Evolutionary conservation across 2,113 vertebrate species (phyloP), one percentile per base, ranked within the genome.

Genomic region (Macquaria ambigua): DNA sequence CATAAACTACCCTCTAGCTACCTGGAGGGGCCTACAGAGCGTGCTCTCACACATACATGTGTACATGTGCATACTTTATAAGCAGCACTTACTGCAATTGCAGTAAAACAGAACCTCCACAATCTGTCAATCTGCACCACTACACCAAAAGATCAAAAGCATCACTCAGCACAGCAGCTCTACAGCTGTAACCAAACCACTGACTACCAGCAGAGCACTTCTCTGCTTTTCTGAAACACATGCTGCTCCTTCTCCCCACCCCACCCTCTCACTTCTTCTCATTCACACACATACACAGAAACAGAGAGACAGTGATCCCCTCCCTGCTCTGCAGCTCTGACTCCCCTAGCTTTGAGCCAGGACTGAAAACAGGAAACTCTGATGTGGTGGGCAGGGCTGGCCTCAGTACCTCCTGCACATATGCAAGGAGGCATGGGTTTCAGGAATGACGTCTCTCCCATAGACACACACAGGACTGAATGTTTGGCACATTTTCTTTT

Each of bases 121-220:
- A 72, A 70, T 82, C 76, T 74, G 75, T 83, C 74, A 61, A 66
- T 75, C 84, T 89, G 43, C 48, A 31, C 34, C 34, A 20, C 67
- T 20, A 23, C 8, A 72, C 10, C 18, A 11, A 16, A 67, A 71
- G n/a, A 84, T 78, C 68, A 76, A 77, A 88, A 81, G 55, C 37
- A 79, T 64, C 28, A 71, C 28, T 34, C 21, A 63, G 79, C 43
- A 72, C 68, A 68, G 50, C 56, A 74, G 39, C 48, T 64, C 50
- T 77, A 63, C 50, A 74, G 80, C 76, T 59, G 46, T 62, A 90
- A 79, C 43, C 56, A 81, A 74, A 86, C 69, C 46, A 79, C 74
- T 41, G 59, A 72, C 61, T 66, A 75, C 25, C 46, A 77, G 48
- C 53, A 53, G 6, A 31, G n/a, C 55, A 58, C 28, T 31, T 5